Evolutionary conservation across 2,888 invertebrate species (phyloP).

Genomic region (Pseudoips prasinana): DNA sequence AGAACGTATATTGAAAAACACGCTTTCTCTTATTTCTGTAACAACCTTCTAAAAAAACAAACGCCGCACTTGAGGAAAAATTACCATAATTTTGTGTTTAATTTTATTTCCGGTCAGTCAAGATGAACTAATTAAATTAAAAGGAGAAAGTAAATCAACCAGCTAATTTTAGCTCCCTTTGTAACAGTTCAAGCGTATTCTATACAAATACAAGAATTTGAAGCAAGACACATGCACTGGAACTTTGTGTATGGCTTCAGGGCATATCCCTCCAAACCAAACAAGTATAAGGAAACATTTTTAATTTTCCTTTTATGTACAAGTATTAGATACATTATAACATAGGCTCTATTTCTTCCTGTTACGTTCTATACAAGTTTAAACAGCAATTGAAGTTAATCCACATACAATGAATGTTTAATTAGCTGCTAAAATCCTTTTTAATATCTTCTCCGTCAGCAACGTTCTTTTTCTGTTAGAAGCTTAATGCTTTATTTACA

Average conservation of each 20-base stretch:
- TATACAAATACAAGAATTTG: no score
- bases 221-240: slow-evolving; percentile 3
- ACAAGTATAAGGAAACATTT: slow-evolving; percentile 20
- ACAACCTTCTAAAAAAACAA: no score
- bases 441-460: slow-evolving; percentile 3
- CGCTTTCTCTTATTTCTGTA: no score
- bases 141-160: no score
- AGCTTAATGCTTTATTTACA: slow-evolving; percentile 17
- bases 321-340: slow-evolving; percentile 11
- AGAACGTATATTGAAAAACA: no score
- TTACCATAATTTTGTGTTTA: no score
- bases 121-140: no score
- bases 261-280: slow-evolving; percentile 12
- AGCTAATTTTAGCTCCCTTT: no score
- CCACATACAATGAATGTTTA: not conserved
- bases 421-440: slow-evolving; percentile 10
- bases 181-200: no score
- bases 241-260: slow-evolving; percentile 16
- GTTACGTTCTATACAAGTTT: slow-evolving; percentile 8
- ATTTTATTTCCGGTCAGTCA: no score
- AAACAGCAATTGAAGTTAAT: no score
- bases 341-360: slow-evolving; percentile 10
- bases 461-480: slow-evolving; percentile 12
- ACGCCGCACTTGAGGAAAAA: no score
- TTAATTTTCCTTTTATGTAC: slow-evolving; percentile 25